Percentiles rank a stretch among this genome's conserved stretches.
Evolutionary conservation across 2,888 invertebrate genomes (phyloP).

Genomic region (Lasius platythorax): DNA sequence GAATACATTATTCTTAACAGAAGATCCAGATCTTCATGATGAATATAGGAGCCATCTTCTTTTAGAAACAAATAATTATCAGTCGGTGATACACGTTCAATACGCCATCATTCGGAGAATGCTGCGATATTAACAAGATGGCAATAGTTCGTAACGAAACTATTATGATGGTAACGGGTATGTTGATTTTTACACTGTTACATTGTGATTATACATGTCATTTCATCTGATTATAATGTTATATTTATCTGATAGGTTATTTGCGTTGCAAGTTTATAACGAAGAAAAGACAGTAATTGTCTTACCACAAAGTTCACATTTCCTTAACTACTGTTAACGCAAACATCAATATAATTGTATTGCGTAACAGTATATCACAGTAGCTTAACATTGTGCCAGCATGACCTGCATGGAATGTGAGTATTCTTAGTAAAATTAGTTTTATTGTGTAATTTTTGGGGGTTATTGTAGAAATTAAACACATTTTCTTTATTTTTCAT

Average conservation of each 20-base stretch:
- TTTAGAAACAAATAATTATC: too few species aligned
- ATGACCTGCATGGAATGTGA: slow-evolving; percentile 87
- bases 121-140: slow-evolving; percentile 88
- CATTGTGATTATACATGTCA: not conserved
- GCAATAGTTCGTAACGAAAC: slow-evolving; percentile 89
- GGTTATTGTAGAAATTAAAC: not conserved
- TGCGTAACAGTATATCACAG: slow-evolving; percentile 72
- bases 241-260: slow-evolving; percentile 73
- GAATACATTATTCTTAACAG: too few species aligned
- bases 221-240: not conserved
- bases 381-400: slow-evolving; percentile 72
- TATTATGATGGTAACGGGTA: slow-evolving; percentile 83
- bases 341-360: slow-evolving; percentile 70
- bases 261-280: slow-evolving; percentile 80
- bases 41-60: too few species aligned
- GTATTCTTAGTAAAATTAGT: slow-evolving; percentile 62
- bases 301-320: slow-evolving; percentile 80
- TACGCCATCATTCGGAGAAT: too few species aligned
- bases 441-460: not conserved
- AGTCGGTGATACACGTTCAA: too few species aligned
- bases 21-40: too few species aligned
- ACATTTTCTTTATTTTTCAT: not conserved
- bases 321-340: slow-evolving; percentile 75
- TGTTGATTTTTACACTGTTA: not conserved
- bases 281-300: slow-evolving; percentile 77